Evolutionary conservation across 2,113 vertebrate genomes (phyloP).

Genomic region (Microtus montanus): DNA sequence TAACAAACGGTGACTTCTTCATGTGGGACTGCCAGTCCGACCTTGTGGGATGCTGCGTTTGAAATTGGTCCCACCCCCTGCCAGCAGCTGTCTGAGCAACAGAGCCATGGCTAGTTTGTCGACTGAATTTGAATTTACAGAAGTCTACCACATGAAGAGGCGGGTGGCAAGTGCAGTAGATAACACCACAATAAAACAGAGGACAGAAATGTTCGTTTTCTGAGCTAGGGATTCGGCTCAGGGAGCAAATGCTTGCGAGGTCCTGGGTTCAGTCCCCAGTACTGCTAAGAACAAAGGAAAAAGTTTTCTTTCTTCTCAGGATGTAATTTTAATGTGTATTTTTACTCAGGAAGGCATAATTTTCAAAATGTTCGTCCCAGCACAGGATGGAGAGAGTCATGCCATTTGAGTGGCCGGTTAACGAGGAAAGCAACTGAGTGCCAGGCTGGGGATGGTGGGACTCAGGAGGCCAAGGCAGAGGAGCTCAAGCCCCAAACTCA

Average conservation of each 20-base stretch:
- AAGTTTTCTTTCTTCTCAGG: background rate
- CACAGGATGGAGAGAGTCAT: background rate
- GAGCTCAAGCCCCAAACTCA: background rate
- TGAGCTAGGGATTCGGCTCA: background rate
- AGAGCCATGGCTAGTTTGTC: background rate
- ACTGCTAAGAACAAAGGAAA: background rate
- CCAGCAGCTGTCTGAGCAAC: background rate
- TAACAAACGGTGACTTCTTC: background rate
- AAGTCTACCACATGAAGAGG: background rate
- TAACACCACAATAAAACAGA: background rate
- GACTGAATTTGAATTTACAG: conserved; percentile 7
- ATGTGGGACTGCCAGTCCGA: background rate
- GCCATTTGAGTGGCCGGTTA: background rate
- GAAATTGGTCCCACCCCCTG: background rate
- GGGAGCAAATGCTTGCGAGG: background rate
- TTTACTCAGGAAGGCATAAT: background rate
- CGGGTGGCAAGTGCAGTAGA: background rate
- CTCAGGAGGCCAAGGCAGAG: background rate
- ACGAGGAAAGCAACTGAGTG: background rate
- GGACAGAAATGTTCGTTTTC: background rate
- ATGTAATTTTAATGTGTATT: background rate
- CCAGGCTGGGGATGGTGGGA: background rate
- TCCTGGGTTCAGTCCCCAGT: background rate
- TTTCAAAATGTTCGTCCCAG: background rate
- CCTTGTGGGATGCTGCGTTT: background rate